Conservation (phyloP, 2,113 vertebrate genomes). For the Xiphophorus couchianus region DNA sequence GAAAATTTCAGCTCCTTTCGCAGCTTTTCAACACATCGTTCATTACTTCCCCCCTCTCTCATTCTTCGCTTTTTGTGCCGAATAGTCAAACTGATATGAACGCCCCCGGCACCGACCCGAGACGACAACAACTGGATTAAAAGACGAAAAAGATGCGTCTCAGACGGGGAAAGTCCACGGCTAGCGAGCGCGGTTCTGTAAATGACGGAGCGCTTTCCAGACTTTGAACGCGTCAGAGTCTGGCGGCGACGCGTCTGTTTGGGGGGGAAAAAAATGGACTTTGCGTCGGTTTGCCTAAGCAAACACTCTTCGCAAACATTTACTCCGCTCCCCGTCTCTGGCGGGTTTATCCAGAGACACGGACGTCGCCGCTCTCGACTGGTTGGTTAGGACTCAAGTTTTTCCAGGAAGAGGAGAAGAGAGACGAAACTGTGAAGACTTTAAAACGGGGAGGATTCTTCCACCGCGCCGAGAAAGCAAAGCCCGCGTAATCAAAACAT, state of each 20-base stretch:
- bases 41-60: background rate
- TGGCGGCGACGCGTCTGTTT: slow-evolving; percentile 45
- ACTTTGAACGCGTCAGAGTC: slow-evolving; percentile 22
- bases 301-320: slow-evolving; percentile 50
- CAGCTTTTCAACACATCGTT: slow-evolving; percentile 14
- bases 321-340: slow-evolving; percentile 54
- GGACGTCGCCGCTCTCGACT: slow-evolving; percentile 11
- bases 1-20: slow-evolving; percentile 10
- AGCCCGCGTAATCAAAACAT: background rate
- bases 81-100: slow-evolving; percentile 12
- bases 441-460: slow-evolving; percentile 21
- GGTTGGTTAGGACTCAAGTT: slow-evolving; percentile 19
- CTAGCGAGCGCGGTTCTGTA: background rate
- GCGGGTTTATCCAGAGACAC: slow-evolving; percentile 32
- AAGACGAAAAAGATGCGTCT: background rate
- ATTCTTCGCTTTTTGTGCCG: background rate
- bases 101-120: background rate
- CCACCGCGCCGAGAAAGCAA: slow-evolving; percentile 1
- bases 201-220: background rate
- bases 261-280: slow-evolving; percentile 22
- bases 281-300: slow-evolving; percentile 47
- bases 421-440: background rate
- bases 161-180: background rate
- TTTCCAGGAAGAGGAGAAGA: slow-evolving; percentile 21
- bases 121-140: slow-evolving; percentile 3